Conservation (phyloP, 2,797 vertebrate genomes). For the Centropyge bicolor region DNA sequence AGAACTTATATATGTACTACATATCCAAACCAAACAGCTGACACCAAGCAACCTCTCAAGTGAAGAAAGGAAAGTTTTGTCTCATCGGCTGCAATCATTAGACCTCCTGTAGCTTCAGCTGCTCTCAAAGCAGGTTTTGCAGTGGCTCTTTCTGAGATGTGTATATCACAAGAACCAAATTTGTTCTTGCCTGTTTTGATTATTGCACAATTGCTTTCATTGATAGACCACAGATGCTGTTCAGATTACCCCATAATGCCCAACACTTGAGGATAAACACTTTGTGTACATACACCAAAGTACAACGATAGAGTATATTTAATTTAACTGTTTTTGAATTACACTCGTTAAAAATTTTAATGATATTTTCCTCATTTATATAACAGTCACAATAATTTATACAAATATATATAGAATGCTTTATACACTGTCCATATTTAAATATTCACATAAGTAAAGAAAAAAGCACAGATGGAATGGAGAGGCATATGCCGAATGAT, state of each 20-base stretch:
- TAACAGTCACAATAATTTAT: background rate
- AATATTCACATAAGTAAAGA: no score
- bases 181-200: background rate
- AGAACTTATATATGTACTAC: background rate
- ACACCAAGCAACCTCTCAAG: background rate
- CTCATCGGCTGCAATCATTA: background rate
- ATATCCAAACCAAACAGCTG: conserved; percentile 1
- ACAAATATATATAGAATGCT: background rate
- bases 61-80: background rate
- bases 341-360: background rate
- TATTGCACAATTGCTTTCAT: background rate
- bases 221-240: background rate
- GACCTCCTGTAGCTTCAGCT: background rate
- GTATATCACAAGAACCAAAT: background rate
- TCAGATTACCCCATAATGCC: background rate
- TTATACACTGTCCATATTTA: no score
- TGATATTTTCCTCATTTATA: background rate
- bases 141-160: background rate
- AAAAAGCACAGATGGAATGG: no score
- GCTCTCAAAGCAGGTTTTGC: background rate
- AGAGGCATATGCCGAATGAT: no score
- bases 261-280: background rate
- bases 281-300: background rate
- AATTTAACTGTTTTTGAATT: background rate
- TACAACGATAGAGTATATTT: no score